A percentile compares a stretch with the other conserved stretches of the same genome.
Conservation (phyloP, 2,888 invertebrate species). For the Cylloceria caligata region DNA sequence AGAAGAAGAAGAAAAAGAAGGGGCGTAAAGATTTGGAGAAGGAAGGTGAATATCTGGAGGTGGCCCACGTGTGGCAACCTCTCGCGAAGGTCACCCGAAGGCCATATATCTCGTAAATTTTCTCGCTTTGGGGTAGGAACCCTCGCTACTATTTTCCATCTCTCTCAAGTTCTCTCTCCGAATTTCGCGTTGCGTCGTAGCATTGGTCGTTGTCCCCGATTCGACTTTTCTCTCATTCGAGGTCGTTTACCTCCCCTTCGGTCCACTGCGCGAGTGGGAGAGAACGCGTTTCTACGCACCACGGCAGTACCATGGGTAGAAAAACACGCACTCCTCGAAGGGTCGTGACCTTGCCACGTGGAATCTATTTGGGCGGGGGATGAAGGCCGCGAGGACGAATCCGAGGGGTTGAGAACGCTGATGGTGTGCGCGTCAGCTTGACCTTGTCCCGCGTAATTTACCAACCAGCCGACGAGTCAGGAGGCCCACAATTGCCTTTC, state of each 20-base stretch:
- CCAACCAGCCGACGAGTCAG: slow-evolving; percentile 20
- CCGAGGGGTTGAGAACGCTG: slow-evolving; percentile 31
- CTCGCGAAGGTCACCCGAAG: slow-evolving; percentile 72
- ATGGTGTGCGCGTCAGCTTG: slow-evolving; percentile 1
- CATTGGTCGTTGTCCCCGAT: slow-evolving; percentile 31
- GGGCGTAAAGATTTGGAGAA: slow-evolving; percentile 19
- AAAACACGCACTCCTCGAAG: slow-evolving; percentile 58
- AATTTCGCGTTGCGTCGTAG: slow-evolving; percentile 10
- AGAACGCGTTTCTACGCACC: slow-evolving; percentile 55
- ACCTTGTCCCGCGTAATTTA: slow-evolving; percentile 29
- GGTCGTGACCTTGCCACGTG: slow-evolving; percentile 81
- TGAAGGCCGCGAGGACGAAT: slow-evolving; percentile 70
- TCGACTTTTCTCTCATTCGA: slow-evolving; percentile 33
- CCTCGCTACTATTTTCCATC: slow-evolving; percentile 49
- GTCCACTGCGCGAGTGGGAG: slow-evolving; percentile 39
- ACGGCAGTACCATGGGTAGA: slow-evolving; percentile 35
- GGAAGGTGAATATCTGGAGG: slow-evolving; percentile 48
- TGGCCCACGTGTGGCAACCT: slow-evolving; percentile 43
- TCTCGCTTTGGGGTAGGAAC: slow-evolving; percentile 72
- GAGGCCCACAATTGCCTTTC: slow-evolving; percentile 4
- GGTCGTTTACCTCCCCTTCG: slow-evolving; percentile 46
- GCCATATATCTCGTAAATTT: slow-evolving; percentile 79
- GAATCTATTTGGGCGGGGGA: slow-evolving; percentile 63
- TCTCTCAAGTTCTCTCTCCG: slow-evolving; percentile 18
- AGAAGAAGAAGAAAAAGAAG: neutral